phyloP scores from a whole-genome alignment of 92 coral and sea anemone genomes.

The Actinernus sp. region DNA sequence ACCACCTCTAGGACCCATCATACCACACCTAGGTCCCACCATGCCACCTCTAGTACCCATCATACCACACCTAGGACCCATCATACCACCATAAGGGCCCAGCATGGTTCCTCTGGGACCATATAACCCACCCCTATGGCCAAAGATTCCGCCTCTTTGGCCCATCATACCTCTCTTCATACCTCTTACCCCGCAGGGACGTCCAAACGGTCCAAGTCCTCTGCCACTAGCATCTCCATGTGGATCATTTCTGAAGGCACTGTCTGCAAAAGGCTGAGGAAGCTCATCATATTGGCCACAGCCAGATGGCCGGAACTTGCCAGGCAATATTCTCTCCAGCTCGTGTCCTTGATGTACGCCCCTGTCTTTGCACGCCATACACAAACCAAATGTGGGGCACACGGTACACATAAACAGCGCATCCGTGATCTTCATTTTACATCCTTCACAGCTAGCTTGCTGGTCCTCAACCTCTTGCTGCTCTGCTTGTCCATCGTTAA shows the following conservation, averaged over 20 bases:
- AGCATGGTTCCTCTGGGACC: background rate
- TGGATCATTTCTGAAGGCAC: too few species aligned
- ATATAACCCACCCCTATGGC: background rate
- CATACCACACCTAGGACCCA: slow-evolving; percentile 16
- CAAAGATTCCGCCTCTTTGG: background rate
- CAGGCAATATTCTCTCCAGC: slow-evolving; percentile 8
- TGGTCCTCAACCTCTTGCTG: slow-evolving; percentile 2
- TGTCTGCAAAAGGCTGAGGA: background rate
- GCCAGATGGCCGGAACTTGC: too few species aligned
- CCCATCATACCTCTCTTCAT: background rate
- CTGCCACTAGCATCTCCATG: background rate
- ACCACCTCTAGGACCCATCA: background rate
- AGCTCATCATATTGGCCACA: too few species aligned
- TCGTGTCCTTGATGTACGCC: slow-evolving; percentile 45
- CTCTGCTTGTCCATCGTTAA: background rate
- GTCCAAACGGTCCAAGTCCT: slow-evolving; percentile 2
- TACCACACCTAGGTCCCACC: background rate
- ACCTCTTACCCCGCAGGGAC: slow-evolving; percentile 3
- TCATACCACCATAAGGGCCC: background rate
- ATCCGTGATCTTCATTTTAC: slow-evolving; percentile 21
- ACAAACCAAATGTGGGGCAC: slow-evolving; percentile 38
- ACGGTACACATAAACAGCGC: slow-evolving; percentile 38
- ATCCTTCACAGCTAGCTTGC: slow-evolving; percentile 44
- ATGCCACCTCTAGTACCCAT: slow-evolving; percentile 25
- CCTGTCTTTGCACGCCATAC: slow-evolving; percentile 24